These are phyloP conservation scores for Peucedramus taeniatus DNA, from an alignment of 2,113 vertebrate genomes.

Conservation along the genomic window DNA sequence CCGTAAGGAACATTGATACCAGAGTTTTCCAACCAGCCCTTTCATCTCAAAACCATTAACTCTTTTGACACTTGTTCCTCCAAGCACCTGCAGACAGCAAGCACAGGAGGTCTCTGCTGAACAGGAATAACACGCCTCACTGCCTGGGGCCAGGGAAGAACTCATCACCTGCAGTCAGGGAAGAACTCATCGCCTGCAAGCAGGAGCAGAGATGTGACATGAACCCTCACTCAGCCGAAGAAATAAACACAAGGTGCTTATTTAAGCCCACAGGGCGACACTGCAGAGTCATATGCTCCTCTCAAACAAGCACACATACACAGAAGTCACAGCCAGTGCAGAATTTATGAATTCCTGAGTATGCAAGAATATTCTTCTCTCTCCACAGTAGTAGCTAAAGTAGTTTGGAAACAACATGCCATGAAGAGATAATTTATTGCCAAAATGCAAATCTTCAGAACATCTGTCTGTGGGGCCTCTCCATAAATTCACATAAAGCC, in stretches of 20 bases:
- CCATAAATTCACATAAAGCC: neutral
- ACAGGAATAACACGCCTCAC: neutral
- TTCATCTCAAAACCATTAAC: neutral
- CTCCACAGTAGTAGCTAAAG: neutral
- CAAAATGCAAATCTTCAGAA: neutral
- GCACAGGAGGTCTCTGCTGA: neutral
- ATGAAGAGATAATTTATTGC: neutral
- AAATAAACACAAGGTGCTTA: neutral
- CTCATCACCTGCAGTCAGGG: neutral
- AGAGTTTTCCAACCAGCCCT: neutral
- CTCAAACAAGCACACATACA: neutral
- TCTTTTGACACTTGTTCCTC: neutral
- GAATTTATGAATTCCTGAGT: neutral
- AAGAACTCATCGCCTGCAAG: neutral
- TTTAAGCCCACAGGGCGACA: neutral
- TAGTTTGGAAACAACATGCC: neutral
- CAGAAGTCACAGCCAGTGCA: neutral
- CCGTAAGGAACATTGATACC: rapidly evolving
- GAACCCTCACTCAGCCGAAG: neutral
- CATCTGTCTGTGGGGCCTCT: neutral
- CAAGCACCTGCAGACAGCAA: rapidly evolving
- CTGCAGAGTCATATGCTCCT: neutral
- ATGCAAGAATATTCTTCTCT: neutral
- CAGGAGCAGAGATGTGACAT: neutral
- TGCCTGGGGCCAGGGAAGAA: neutral